These are phyloP conservation scores for Reticulitermes speratus DNA, from an alignment of 1,140 invertebrate species.

Conservation along the genomic window DNA sequence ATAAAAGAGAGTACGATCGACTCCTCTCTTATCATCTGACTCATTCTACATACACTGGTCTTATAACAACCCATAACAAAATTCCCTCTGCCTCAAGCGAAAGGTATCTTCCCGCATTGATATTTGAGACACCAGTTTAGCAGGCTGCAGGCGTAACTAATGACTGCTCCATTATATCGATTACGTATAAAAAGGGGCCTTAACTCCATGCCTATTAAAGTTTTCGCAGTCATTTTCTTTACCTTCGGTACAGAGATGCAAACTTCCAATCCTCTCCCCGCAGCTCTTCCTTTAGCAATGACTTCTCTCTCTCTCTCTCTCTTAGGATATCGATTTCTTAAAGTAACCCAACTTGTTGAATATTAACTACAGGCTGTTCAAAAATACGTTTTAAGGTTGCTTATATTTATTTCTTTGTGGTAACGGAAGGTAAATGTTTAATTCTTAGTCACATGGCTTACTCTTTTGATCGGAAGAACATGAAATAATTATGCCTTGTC, in stretches of 20 bases:
- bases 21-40: no score
- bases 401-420: no score
- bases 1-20: no score
- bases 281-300: neutral
- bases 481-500: no score
- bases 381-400: neutral
- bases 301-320: neutral
- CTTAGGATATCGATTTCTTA: neutral
- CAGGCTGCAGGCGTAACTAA: neutral
- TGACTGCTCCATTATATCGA: neutral
- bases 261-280: neutral
- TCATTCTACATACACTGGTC: no score
- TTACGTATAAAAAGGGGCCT: neutral
- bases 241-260: neutral
- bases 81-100: neutral
- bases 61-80: neutral
- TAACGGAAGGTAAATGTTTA: no score
- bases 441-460: no score
- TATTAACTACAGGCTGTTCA: neutral
- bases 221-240: neutral
- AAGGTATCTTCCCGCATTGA: neutral
- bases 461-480: no score
- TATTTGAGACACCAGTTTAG: neutral
- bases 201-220: constrained; percentile 7
- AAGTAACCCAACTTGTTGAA: constrained; percentile 11